Evolutionary conservation across 2,797 vertebrate genomes (phyloP), one percentile per base, ranked within the genome.

Genomic region (Oophaga sylvatica): DNA sequence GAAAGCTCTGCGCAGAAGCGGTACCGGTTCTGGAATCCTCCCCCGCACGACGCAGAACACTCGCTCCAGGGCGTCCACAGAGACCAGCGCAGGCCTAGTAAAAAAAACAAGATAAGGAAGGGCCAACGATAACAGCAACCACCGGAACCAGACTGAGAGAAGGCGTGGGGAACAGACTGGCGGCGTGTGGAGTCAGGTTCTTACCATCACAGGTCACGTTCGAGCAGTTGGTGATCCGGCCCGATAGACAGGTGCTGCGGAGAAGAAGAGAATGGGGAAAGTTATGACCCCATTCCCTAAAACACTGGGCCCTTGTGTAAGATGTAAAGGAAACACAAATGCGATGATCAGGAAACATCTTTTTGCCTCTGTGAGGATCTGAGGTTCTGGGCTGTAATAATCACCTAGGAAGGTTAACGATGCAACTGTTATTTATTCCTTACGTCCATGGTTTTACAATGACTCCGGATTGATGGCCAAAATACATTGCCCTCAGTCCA

Each of bases 51-150:
- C 29, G 94, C 93, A 0, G 96, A 97, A 56, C 97, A 97, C 75
- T 92, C 92, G 1, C 97, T 95, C 97, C 97, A 98, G 0, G 96
- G 96, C 2, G 96, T 97, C 97, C 97, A 97, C 0, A 12, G 56
- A 0, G 96, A 96, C 97, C 97, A 97, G 16, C 84, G 91, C 41
- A 95, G 94, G 57, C 86, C 20, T 17, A 80, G 29, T 29, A 26
- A 9, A 31, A 11, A 63, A 53, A 7, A 48, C 11, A 53, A 19
- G 6, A 48, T 45, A n/a, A n/a, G 0, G n/a, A 20, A 13, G 63
- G n/a, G 15, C 26, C 29, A 35, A 29, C 7, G 35, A 26, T 7
- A 2, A 20, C 31, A 19, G 16, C 35, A 41, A 8, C 68, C 31
- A 71, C 29, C 7, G 13, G 8, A 5, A 19, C 15, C 19, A 29